Conservation (phyloP, 1,140 invertebrate genomes). For the Stenopsyche tienmushanensis region DNA sequence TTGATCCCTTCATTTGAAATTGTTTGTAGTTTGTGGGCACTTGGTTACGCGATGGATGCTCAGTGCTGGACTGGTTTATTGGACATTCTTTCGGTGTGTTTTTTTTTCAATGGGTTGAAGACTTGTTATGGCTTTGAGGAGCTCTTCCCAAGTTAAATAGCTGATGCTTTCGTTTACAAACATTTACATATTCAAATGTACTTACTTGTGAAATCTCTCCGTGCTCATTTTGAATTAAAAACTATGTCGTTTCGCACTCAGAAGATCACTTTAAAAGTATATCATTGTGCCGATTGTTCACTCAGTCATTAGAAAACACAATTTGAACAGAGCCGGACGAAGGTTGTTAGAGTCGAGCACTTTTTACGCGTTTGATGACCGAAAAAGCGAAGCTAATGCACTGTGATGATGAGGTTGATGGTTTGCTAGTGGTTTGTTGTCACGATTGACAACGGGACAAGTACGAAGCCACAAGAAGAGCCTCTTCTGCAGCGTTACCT, state of each 20-base stretch:
- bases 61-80: no score
- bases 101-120: no score
- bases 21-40: no score
- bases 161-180: no score
- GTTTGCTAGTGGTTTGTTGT: neutral
- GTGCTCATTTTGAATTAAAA: slow-evolving; percentile 37
- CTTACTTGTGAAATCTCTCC: slow-evolving; percentile 39
- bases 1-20: no score
- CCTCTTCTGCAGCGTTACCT: neutral
- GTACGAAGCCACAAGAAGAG: neutral
- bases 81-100: no score
- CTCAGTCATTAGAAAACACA: slow-evolving; percentile 32
- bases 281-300: slow-evolving; percentile 32
- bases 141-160: no score
- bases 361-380: neutral
- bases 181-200: no score
- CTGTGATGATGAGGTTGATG: neutral
- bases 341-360: neutral
- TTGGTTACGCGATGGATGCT: no score
- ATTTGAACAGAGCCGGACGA: no score
- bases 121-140: no score
- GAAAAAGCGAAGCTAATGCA: neutral
- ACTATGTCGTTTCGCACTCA: slow-evolving; percentile 25
- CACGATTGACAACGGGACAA: neutral
- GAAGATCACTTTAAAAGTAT: slow-evolving; percentile 30